These are phyloP conservation scores for Gasterosteus nipponicus DNA, from an alignment of 2,113 vertebrate species.

Conservation along the genomic window DNA sequence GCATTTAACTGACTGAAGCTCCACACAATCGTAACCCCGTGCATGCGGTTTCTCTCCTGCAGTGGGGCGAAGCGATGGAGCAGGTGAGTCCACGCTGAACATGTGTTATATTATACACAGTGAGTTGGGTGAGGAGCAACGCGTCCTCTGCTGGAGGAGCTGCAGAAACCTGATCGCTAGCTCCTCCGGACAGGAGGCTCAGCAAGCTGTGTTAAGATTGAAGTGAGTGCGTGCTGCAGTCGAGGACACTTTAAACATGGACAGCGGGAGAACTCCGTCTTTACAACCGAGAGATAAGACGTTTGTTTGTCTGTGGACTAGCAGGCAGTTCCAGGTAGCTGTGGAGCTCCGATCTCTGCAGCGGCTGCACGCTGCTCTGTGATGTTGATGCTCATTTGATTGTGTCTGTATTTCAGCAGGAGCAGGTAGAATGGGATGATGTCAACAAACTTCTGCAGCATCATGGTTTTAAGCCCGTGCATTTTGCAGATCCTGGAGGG, in stretches of 20 bases:
- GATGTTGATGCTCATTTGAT: not conserved
- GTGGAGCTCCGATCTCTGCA: not conserved
- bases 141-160: not conserved
- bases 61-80: constrained; percentile 5
- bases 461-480: constrained; percentile 85
- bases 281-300: constrained; percentile 58
- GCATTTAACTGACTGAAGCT: not conserved
- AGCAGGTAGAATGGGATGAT: constrained; percentile 86
- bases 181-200: not conserved
- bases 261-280: constrained; percentile 19
- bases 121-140: not conserved
- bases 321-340: constrained; percentile 75
- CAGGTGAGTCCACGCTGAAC: constrained; percentile 18
- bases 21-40: not conserved
- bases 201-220: not conserved
- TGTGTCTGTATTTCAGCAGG: constrained; percentile 68
- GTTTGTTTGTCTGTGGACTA: constrained; percentile 78
- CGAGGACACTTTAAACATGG: constrained; percentile 9
- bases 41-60: not conserved
- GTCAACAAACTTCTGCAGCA: constrained; percentile 83
- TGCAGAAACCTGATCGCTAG: constrained; percentile 17
- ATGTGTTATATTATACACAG: too few species aligned
- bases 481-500: constrained; percentile 75
- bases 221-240: not conserved
- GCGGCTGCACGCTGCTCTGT: not conserved